A percentile compares a stretch with the other conserved stretches of the same genome.
These are phyloP conservation scores for Habroteleia sp. DNA, from an alignment of 2,888 invertebrate genomes.

Conservation along the genomic window DNA sequence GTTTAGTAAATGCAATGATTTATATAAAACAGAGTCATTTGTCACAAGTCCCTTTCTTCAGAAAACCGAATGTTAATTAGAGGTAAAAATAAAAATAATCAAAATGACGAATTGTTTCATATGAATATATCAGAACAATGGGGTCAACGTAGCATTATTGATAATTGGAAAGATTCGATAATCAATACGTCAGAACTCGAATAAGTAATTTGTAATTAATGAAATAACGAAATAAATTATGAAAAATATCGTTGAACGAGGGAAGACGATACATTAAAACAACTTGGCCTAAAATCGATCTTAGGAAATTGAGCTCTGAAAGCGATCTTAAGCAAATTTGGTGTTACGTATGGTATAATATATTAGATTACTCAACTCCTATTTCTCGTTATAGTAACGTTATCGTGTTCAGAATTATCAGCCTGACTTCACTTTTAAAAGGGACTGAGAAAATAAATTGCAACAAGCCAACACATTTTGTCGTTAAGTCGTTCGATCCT, in stretches of 20 bases:
- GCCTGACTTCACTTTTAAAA: constrained; percentile 33
- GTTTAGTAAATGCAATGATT: no score
- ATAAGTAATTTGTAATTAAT: constrained; percentile 36
- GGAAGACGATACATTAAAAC: constrained; percentile 21
- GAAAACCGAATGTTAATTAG: no score
- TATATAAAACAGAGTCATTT: no score
- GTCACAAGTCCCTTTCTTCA: no score
- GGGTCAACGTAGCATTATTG: no score
- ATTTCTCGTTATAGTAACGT: constrained; percentile 36
- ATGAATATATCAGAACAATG: no score
- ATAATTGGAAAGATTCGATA: constrained; percentile 11
- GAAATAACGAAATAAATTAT: constrained; percentile 29
- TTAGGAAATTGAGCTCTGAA: constrained; percentile 42
- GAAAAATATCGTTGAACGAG: constrained; percentile 13
- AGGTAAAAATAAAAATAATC: no score
- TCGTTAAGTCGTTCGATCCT: not conserved
- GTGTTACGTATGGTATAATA: constrained; percentile 22
- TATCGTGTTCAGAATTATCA: constrained; percentile 19
- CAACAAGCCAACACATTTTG: not conserved
- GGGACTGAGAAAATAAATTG: not conserved
- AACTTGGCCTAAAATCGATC: constrained; percentile 21
- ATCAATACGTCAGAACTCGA: constrained; percentile 3
- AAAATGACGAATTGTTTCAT: no score
- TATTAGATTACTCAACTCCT: constrained; percentile 39
- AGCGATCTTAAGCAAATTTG: constrained; percentile 49